Base-by-base conservation (phyloP, 2,113 vertebrate genomes). In the Corvus hawaiiensis region DNA sequence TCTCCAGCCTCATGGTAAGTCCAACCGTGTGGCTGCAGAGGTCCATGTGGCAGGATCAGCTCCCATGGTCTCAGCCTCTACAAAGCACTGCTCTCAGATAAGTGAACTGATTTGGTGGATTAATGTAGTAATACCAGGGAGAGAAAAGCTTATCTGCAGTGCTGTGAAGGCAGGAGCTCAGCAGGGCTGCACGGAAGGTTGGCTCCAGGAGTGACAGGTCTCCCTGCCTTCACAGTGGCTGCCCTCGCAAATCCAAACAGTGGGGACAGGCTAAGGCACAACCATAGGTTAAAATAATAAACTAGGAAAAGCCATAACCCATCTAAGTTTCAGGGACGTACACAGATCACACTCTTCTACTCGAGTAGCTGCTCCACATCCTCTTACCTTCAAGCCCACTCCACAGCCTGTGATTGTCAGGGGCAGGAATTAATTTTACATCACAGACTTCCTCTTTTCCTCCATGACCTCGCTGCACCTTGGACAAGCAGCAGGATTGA, bases 81-180 rank as follows among this genome's bases (percentile, higher is more conserved):
- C 78, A 86, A 54, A 88, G 82, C 48, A 33, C 58, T 88, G 92
- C 88, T 96, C 74, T 87, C 21, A 48, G 90, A 62, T 79, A 67
- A 96, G 87, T 41, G 87, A 93, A 58, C 92, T 86, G 97, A 96
- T 97, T 91, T 92, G 69, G 46, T 93, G 95, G 96, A 97, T 98
- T 95, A 94, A 86, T 89, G 75, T 80, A 54, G 67, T 87, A 94
- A 76, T 78, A 85, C 69, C 92, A 94, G 88, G 80, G 75, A 78
- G 81, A 93, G 81, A 72, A 84, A 94, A 94, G 96, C 49, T 93
- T 93, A 93, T 90, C 97, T 86, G 90, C 78, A 24, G 49, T 8
- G 63, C 52, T 83, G 24, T 67, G 84, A 90, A 95, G 94, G 81
- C 81, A 75, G 87, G 83, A 94, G 95, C 95, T 96, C 96, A 64